These are phyloP conservation scores for pig (Sus scrofa) DNA, from an alignment of 2,113 vertebrate species.

Conservation along the genomic window T2T-Sscrofa CM000830.6:18970501-18971000, in stretches of 20 bases:
- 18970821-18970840: no score
- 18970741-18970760: no score
- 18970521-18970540: background rate
- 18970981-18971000: background rate
- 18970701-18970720: no score
- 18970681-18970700: no score
- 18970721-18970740: no score
- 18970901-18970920: background rate
- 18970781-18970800: no score
- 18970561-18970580: background rate
- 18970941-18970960: slow-evolving; percentile 13
- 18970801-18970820: no score
- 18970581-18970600: background rate
- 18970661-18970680: no score
- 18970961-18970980: slow-evolving; percentile 30
- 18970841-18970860: no score
- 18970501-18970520: slow-evolving; percentile 9
- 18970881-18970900: no score
- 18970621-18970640: background rate
- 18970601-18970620: background rate
- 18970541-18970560: background rate
- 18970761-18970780: no score
- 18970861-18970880: no score
- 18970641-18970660: background rate
- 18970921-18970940: slow-evolving; percentile 28